Conservation (phyloP, 1,140 invertebrate genomes). For the Akabosia matsudoensis region DNA sequence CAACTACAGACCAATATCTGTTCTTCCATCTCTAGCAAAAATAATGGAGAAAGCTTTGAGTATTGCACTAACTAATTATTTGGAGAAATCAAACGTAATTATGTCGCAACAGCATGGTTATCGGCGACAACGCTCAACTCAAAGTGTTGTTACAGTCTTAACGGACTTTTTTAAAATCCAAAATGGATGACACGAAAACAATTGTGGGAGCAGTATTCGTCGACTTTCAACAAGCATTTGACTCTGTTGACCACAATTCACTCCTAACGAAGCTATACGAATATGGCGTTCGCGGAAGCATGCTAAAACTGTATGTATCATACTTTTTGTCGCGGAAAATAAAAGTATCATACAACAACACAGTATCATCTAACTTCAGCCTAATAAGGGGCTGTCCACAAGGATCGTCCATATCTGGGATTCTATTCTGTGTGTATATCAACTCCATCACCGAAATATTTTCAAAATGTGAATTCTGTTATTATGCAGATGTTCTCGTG, state of each 20-base stretch:
- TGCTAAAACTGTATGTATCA: neutral
- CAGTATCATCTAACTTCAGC: neutral
- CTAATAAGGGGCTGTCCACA: neutral
- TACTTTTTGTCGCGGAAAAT: neutral
- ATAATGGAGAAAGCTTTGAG: neutral
- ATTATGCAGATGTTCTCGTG: neutral
- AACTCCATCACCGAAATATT: neutral
- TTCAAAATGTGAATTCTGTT: neutral
- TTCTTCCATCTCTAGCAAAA: neutral
- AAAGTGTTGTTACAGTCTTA: neutral
- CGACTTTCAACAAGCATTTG: slow-evolving; percentile 10
- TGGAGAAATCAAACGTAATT: neutral
- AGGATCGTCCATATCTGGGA: neutral
- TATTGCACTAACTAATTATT: neutral
- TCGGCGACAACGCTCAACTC: neutral
- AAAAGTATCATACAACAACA: neutral
- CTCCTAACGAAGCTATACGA: neutral
- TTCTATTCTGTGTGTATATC: neutral
- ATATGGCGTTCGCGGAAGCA: neutral
- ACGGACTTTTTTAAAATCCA: neutral
- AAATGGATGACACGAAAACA: neutral
- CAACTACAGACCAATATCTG: neutral
- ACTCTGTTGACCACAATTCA: neutral
- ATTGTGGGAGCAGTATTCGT: neutral
- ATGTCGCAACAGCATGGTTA: slow-evolving; percentile 11